phyloP scores from a whole-genome alignment of 1,140 invertebrate species.

The Lepidurus arcticus region DNA sequence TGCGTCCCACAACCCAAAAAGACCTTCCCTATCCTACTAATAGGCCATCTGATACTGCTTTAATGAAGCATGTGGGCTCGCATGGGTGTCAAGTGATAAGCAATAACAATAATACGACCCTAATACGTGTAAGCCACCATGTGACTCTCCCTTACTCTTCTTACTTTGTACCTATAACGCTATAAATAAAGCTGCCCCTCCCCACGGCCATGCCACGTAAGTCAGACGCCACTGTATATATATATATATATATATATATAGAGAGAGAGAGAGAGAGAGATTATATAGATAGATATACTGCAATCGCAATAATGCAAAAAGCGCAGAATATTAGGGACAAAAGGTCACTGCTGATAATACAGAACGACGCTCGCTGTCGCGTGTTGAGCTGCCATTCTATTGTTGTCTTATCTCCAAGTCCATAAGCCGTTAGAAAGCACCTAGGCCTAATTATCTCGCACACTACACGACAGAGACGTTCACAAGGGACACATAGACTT shows the following conservation, averaged over 20 bases:
- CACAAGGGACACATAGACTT: background rate
- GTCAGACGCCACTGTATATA: too few relatives aligned
- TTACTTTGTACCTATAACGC: too few relatives aligned
- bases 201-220: too few relatives aligned
- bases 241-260: too few relatives aligned
- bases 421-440: constrained; percentile 11
- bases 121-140: background rate
- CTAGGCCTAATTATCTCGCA: constrained; percentile 19
- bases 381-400: background rate
- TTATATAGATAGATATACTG: too few relatives aligned
- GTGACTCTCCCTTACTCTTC: too few relatives aligned
- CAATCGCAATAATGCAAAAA: constrained; percentile 22
- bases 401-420: constrained; percentile 10
- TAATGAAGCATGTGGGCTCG: constrained; percentile 1
- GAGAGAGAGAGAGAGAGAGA: too few relatives aligned
- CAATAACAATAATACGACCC: constrained; percentile 1
- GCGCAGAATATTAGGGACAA: constrained; percentile 1
- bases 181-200: too few relatives aligned
- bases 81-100: background rate
- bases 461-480: background rate
- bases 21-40: background rate
- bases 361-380: background rate
- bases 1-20: background rate
- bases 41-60: background rate
- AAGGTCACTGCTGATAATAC: background rate